Evolutionary conservation across 2,888 invertebrate species (phyloP), one percentile per base, ranked within the genome.

Genomic region (Anorthoa munda): DNA sequence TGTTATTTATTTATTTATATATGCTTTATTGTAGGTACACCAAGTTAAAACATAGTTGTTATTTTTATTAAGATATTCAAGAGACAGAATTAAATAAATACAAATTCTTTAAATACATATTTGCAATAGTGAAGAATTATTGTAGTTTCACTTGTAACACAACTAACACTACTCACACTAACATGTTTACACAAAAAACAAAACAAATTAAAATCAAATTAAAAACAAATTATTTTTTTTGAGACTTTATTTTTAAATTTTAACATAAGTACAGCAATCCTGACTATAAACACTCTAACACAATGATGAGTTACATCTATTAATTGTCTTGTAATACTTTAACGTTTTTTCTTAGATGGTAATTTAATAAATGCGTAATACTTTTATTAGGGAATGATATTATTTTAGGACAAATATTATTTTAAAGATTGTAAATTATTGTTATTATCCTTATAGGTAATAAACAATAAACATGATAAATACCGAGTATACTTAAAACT

Each of bases 341-440:
- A 72, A 55, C 13, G 13, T 70, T 83, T 66, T 72, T 58, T 31
- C 66, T 69, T 75, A 68, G 0, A 65, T 15, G 0, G 21, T 72
- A 69, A 65, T 58, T 60, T 75, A 17, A n/a, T 79, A 82, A 75
- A 85, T 77, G 53, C 71, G n/a, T 77, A 84, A 85, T 72, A 76
- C 66, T 79, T 69, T 59, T 68, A 13, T 26, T 26, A 76, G n/a
- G 72, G 82, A 81, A 81, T 81, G 56, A 55, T 18, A 60, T 23
- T 76, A 39, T 39, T 39, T 51, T 39, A 50, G 1, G 39, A 31
- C 26, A 71, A 61, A 11, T 21, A 59, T 45, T 71, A 46, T 26
- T 55, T 13, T 11, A 23, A 61, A 51, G 23, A 31, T 66, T 65
- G 50, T 66, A 81, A 61, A 64, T 66, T 55, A 72, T 66, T 75